Evolutionary conservation across 2,797 vertebrate species (phyloP).

Genomic region (Capromys pilorides): DNA sequence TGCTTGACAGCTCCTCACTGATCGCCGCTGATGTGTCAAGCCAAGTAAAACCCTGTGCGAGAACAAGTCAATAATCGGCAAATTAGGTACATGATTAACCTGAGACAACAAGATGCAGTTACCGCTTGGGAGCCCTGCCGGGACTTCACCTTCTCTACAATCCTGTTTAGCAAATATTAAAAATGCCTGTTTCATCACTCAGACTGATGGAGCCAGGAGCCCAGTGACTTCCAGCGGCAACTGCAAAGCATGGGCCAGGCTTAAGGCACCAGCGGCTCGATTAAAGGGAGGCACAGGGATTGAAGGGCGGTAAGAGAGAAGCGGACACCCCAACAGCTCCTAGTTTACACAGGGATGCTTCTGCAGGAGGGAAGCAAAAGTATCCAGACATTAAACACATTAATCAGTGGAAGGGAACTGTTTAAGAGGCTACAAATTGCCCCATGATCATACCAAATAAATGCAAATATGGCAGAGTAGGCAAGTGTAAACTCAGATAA

Average conservation of each 20-base stretch:
- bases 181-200: slow-evolving; percentile 85
- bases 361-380: slow-evolving; percentile 9
- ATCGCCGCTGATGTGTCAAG: slow-evolving; percentile 84
- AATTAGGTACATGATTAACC: slow-evolving; percentile 89
- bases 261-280: slow-evolving; percentile 3
- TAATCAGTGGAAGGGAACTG: slow-evolving; percentile 26
- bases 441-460: slow-evolving; percentile 56
- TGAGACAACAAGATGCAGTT: slow-evolving; percentile 85
- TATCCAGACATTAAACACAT: not conserved
- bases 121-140: slow-evolving; percentile 84
- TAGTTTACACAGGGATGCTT: not conserved
- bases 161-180: slow-evolving; percentile 87
- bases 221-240: slow-evolving; percentile 65
- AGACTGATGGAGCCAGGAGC: slow-evolving; percentile 77
- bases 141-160: slow-evolving; percentile 84
- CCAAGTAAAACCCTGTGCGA: slow-evolving; percentile 85
- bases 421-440: slow-evolving; percentile 45
- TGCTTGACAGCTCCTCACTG: slow-evolving; percentile 85
- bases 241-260: slow-evolving; percentile 5
- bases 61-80: slow-evolving; percentile 88
- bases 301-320: slow-evolving; percentile 27
- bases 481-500: slow-evolving; percentile 46
- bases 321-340: not conserved
- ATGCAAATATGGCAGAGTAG: slow-evolving; percentile 60
- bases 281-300: not conserved